Evolutionary conservation across 2,797 vertebrate species (phyloP), one percentile per base, ranked within the genome.

Genomic region (Mareca penelope): DNA sequence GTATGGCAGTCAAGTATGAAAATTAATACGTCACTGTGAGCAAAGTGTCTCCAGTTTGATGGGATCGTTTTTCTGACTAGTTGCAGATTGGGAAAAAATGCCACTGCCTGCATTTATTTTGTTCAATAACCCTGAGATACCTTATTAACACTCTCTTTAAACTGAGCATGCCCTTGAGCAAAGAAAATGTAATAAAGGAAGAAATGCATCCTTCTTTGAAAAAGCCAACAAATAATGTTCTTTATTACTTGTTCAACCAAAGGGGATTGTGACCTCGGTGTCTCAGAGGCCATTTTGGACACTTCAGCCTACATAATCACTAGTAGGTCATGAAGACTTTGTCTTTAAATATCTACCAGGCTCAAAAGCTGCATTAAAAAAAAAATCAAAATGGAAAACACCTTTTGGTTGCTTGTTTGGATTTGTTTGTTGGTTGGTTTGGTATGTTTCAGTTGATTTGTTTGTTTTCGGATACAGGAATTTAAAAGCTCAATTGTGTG

Each of bases 181-280:
- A 88, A 76, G 39, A 79, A 79, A 95, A 76, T 59, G 55, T 13
- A 80, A 81, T 72, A 79, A 76, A 83, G 80, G 61, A 94, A 9
- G 31, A 94, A 88, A 72, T 33, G 37, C 7, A 55, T 80, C 31
- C 11, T 67, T 65, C 61, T 83, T n/a, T 71, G 75, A 93, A 71
- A 70, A 75, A 92, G 52, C 10, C 46, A 67, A 16, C 78, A 90
- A 84, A 88, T 69, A 79, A 79, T 56, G 22, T 31, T 13, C 19
- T 65, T 63, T 56, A 79, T 72, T 91, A 44, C 18, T 71, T 44
- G 15, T 79, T 86, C 59, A 65, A 28, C 21, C 29, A 61, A 89
- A 87, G 60, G 26, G 83, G 55, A 92, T 59, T 81, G 23, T 0
- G 4, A 40, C 18, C 14, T 79, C 44, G 15, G 14, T 40, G 65